Conservation (phyloP, 2,113 vertebrate species). For the Collichthys lucidus region DNA sequence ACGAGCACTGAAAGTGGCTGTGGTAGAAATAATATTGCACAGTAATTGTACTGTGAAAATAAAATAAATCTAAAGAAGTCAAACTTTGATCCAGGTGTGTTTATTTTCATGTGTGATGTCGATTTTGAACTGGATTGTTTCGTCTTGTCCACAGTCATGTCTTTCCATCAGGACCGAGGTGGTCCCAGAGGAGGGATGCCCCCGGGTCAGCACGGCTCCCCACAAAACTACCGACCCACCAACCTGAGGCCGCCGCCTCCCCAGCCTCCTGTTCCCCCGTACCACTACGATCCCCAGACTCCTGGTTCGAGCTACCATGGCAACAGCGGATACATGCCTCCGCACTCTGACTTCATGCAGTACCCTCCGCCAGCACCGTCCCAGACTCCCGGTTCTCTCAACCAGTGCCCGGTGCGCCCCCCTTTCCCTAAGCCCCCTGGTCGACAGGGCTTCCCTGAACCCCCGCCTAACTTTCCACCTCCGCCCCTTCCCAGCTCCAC, state of each 20-base stretch:
- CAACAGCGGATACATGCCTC: constrained; percentile 88
- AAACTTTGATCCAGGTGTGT: too few species aligned
- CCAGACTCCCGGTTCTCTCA: constrained; percentile 82
- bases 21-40: too few species aligned
- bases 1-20: too few species aligned
- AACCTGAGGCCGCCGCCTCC: constrained; percentile 88
- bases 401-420: constrained; percentile 87
- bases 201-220: constrained; percentile 83
- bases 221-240: constrained; percentile 87
- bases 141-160: constrained; percentile 84
- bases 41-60: too few species aligned
- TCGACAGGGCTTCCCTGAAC: constrained; percentile 89
- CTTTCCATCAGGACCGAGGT: constrained; percentile 91
- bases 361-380: constrained; percentile 89
- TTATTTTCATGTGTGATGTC: fast-evolving
- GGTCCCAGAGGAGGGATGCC: constrained; percentile 87
- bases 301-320: constrained; percentile 84
- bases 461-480: constrained; percentile 91
- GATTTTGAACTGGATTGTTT: not conserved
- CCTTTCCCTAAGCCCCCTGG: constrained; percentile 88
- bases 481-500: constrained; percentile 86
- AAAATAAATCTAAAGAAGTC: too few species aligned
- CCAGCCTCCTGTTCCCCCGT: constrained; percentile 85
- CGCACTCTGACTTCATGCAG: constrained; percentile 89
- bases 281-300: constrained; percentile 89